Evolutionary conservation across 2,797 vertebrate species (phyloP), one percentile per base, ranked within the genome.

Genomic region (Lepidocolaptes lacrymiger): DNA sequence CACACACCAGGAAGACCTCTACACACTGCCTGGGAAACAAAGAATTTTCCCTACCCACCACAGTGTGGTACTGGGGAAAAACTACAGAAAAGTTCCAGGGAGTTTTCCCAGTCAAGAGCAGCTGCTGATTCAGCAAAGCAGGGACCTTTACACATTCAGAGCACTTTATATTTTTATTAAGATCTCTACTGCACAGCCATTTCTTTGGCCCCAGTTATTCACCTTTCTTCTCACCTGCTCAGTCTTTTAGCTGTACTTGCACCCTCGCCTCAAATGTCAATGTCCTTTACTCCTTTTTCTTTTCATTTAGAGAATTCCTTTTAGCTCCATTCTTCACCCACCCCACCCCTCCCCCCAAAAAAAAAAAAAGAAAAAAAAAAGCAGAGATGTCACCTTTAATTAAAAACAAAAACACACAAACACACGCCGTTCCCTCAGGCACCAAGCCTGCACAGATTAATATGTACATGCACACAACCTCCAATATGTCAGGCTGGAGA

Each of bases 371-470:
- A 90, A 93, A 51, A 27, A 64, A 44, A 63, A 80, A 93, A 91
- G 43, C 73, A 81, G 66, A 88, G 76, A 78, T 64, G 83, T 34
- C 74, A 69, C 74, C 63, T 95, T 95, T 95, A 96, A 95, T 93
- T 94, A 96, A 93, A 93, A 91, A 49, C 72, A 91, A 92, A 95
- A 85, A 2, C 80, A 94, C 85, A 92, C 39, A 86, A 87, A 89
- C 74, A 81, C 49, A 76, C 86, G 75, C 86, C 43, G 7, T 85
- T 82, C 84, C 95, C 89, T 82, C 84, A 48, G 96, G 94, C 94
- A 89, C 39, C 0, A 0, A 75, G 92, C 67, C 95, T 94, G 77
- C 85, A 84, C 79, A 88, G 92, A 96, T 93, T 90, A 96, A 86
- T 86, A 90, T 22, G 78, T 55, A 91, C 87, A 59, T 44, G 72